A percentile compares a stretch with the other conserved stretches of the same genome.
Evolutionary conservation across 2,797 vertebrate species (phyloP).

Genomic region (Clarias platycephalus): DNA sequence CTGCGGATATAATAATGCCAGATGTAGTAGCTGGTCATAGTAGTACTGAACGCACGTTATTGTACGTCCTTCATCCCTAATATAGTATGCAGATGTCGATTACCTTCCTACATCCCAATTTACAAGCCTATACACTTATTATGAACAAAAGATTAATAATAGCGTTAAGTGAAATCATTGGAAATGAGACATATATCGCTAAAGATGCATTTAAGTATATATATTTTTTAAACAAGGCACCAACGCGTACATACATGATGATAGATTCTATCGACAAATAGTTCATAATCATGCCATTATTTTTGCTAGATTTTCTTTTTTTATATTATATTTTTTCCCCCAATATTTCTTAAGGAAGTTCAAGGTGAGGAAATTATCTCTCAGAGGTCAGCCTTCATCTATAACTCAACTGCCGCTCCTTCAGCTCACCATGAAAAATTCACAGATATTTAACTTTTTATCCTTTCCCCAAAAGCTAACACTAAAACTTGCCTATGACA

Average conservation of each 20-base stretch:
- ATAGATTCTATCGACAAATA: slow-evolving; percentile 1
- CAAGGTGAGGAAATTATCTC: slow-evolving; percentile 9
- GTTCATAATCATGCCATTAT: not conserved
- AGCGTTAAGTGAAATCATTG: not conserved
- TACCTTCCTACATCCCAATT: not conserved
- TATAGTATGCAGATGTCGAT: not conserved
- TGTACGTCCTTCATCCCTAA: not conserved
- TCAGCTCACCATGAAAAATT: not conserved
- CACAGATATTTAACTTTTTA: not conserved
- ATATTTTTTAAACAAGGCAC: slow-evolving; percentile 25
- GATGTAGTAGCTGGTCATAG: slow-evolving; percentile 12
- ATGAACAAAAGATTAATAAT: no score
- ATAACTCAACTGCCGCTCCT: not conserved
- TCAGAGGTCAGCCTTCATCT: slow-evolving; percentile 3
- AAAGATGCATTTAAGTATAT: not conserved
- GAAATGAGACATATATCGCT: not conserved
- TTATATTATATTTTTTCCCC: no score
- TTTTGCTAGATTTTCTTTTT: not conserved
- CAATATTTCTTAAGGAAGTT: not conserved
- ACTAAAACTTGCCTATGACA: slow-evolving; percentile 22
- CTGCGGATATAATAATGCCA: slow-evolving; percentile 7
- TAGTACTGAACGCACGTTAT: not conserved
- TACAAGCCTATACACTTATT: not conserved
- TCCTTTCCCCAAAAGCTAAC: slow-evolving; percentile 26
- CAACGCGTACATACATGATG: slow-evolving; percentile 56